Percentiles rank a stretch among this genome's conserved stretches.
These are phyloP conservation scores for Pteronura brasiliensis DNA, from an alignment of 2,113 vertebrate genomes.

Conservation along the genomic window DNA sequence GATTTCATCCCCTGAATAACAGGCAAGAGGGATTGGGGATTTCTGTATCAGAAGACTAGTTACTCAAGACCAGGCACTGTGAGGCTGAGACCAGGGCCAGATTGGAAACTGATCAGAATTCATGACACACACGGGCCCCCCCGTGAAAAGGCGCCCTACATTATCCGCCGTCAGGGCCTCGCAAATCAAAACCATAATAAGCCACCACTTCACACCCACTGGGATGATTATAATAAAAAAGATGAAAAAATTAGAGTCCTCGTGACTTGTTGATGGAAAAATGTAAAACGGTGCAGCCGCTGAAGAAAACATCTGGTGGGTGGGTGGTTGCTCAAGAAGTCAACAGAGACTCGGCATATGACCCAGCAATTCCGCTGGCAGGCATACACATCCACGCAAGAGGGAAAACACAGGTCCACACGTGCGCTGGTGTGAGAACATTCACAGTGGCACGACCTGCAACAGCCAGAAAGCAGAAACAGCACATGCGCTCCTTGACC, in stretches of 20 bases:
- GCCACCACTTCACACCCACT: background rate
- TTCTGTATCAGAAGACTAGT: background rate
- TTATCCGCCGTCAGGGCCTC: background rate
- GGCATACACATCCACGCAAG: background rate
- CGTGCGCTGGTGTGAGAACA: fast-evolving
- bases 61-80: background rate
- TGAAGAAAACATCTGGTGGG: background rate
- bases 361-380: background rate
- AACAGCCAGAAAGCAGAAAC: background rate
- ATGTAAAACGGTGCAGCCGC: fast-evolving
- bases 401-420: background rate
- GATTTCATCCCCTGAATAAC: background rate
- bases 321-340: fast-evolving
- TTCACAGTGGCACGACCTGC: fast-evolving
- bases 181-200: background rate
- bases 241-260: background rate
- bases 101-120: background rate
- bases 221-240: background rate
- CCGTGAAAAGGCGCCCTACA: background rate
- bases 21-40: background rate
- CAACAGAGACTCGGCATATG: fast-evolving
- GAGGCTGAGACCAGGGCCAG: background rate
- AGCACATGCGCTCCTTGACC: fast-evolving
- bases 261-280: background rate
- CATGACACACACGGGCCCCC: background rate